Evolutionary conservation across 2,797 vertebrate species (phyloP), one percentile per base, ranked within the genome.

Genomic region (Myotis vivesi): DNA sequence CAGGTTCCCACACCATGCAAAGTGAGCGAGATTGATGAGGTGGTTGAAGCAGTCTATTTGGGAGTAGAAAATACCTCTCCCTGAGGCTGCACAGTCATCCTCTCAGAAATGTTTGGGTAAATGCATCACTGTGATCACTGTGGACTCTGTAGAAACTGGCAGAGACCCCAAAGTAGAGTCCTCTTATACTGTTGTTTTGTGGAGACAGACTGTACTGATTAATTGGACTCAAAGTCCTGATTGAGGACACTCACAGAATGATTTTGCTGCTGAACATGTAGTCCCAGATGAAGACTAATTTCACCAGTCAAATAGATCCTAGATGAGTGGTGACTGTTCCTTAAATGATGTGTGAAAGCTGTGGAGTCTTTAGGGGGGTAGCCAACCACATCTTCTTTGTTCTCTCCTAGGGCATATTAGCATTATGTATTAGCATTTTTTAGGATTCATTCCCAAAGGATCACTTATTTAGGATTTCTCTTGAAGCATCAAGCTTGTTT

Each of bases 11-110:
- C 30, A 59, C 55, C 71, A 77, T 84, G 88, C 73, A 90, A 90
- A 94, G 62, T 79, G 95, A 95, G 82, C 0, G 30, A 96, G 93
- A 97, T 79, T 91, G 94, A 95, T 96, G 93, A 93, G 83, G 68
- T 88, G 38, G 28, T 57, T 68, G 90, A 85, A 72, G 16, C 41
- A 81, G 77, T 93, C 81, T 87, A 6, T 92, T 90, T 92, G 89
- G 86, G 75, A 91, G 73, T 72, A 79, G 97, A 94, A 93, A 97
- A 87, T 88, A 30, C 59, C 30, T 89, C 51, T 92, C 87, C 79
- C 95, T 22, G 66, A 92, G 79, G 89, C 89, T 76, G 49, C 19
- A 41, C 5, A 25, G 44, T 12, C 41, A 86, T 59, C 62, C 11
- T 87, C 33, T 85, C 16, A 33, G 85, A 77, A 66, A 82, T 10